Evolutionary conservation across 2,888 invertebrate species (phyloP).

Genomic region (Aspidiotus rigidus): DNA sequence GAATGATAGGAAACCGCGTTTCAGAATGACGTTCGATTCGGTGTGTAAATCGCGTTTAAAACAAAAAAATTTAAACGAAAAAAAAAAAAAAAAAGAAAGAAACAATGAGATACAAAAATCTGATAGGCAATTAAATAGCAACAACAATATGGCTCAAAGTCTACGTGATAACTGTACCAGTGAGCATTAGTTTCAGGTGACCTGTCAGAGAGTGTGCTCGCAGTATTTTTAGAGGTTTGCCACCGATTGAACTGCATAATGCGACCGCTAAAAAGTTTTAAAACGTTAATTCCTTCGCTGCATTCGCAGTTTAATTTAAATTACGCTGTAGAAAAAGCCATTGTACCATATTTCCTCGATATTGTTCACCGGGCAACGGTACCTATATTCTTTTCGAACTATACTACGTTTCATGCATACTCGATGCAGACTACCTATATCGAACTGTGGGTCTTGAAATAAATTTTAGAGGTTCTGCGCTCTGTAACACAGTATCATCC

Average conservation of each 20-base stretch:
- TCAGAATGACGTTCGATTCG: neutral
- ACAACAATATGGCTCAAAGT: neutral
- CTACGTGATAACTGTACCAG: conserved; percentile 16
- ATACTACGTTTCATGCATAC: neutral
- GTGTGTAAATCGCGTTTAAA: neutral
- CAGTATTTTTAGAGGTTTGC: conserved; percentile 5
- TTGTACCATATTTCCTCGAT: conserved; percentile 31
- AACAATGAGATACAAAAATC: neutral
- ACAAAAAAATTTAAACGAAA: neutral
- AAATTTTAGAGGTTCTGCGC: neutral
- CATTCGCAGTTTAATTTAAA: conserved; percentile 18
- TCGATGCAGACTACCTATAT: neutral
- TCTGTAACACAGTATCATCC: conserved; percentile 11
- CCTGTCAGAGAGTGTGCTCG: conserved; percentile 17
- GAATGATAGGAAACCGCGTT: neutral
- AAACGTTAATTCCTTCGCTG: conserved; percentile 25
- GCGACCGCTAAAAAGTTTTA: conserved; percentile 18
- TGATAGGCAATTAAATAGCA: neutral
- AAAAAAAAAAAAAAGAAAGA: too few relatives aligned
- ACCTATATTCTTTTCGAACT: conserved; percentile 12
- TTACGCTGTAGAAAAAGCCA: conserved; percentile 21
- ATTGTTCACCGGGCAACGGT: conserved; percentile 26
- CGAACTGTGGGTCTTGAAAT: neutral
- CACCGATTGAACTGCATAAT: conserved; percentile 26
- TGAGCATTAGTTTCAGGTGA: conserved; percentile 30